phyloP scores from a whole-genome alignment of 2,888 invertebrate species.

The Lissonota sp. region DNA sequence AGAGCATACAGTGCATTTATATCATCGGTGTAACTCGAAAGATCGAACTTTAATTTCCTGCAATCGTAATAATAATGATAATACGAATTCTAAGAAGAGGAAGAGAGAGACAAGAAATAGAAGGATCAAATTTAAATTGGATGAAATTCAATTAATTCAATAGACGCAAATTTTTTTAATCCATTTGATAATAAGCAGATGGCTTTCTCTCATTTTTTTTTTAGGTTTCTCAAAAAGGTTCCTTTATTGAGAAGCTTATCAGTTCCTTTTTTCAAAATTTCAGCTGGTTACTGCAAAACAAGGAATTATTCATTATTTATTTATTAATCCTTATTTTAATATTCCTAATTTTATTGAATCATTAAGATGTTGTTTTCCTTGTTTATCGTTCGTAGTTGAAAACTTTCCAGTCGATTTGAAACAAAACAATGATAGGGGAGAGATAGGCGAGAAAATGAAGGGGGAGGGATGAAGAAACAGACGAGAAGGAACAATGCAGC shows the following conservation, averaged over 20 bases:
- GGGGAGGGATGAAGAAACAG: slow-evolving; percentile 44
- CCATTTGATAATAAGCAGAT: background rate
- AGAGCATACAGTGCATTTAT: slow-evolving; percentile 3
- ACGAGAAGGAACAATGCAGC: slow-evolving; percentile 63
- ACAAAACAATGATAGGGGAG: slow-evolving; percentile 49
- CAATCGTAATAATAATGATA: slow-evolving; percentile 24
- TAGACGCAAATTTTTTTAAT: background rate
- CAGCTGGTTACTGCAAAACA: no score
- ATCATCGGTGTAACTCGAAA: slow-evolving; percentile 1
- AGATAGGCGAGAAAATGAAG: slow-evolving; percentile 7
- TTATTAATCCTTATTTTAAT: no score
- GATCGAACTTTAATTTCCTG: slow-evolving; percentile 15
- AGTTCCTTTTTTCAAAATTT: no score
- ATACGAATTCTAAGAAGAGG: background rate
- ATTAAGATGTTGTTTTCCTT: no score
- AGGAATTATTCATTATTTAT: no score
- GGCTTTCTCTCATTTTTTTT: no score
- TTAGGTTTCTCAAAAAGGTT: no score
- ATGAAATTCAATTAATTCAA: background rate
- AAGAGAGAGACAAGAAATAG: background rate
- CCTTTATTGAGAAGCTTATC: no score
- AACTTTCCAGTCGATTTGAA: background rate
- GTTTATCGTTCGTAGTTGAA: no score
- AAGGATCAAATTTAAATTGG: background rate
- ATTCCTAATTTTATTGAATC: no score